Evolutionary conservation across 2,888 invertebrate species (phyloP).

Genomic region (Oxycera nigricornis): DNA sequence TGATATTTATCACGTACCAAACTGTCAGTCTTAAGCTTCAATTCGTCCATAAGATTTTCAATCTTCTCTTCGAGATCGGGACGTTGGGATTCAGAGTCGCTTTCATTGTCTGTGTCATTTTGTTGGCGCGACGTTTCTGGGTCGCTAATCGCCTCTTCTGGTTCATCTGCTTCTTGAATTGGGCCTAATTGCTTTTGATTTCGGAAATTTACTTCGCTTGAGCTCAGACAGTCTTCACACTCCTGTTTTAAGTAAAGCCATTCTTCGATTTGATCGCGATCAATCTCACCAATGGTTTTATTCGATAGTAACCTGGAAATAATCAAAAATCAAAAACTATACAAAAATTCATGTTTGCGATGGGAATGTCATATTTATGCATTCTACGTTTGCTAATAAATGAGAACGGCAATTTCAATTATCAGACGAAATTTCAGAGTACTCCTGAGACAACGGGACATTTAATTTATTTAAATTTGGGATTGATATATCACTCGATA

Average conservation of each 20-base stretch:
- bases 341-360: no score
- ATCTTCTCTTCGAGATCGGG: conserved; percentile 76
- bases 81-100: conserved; percentile 65
- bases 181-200: conserved; percentile 57
- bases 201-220: conserved; percentile 56
- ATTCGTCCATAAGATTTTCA: conserved; percentile 74
- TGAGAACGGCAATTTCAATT: no score
- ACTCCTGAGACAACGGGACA: no score
- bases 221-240: conserved; percentile 77
- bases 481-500: no score
- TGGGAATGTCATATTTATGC: no score
- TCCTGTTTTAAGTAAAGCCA: conserved; percentile 88
- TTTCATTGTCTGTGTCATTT: conserved; percentile 61
- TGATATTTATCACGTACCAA: conserved; percentile 69
- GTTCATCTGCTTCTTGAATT: conserved; percentile 67
- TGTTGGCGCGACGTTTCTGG: conserved; percentile 63
- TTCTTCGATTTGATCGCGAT: conserved; percentile 78
- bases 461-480: no score
- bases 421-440: no score
- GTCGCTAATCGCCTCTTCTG: conserved; percentile 69
- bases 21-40: conserved; percentile 74
- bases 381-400: no score
- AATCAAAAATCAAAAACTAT: no score
- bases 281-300: conserved; percentile 73
- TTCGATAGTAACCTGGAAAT: conserved; percentile 66